Evolutionary conservation across 2,888 invertebrate species (phyloP).

Genomic region (Polylopha cassiicola): DNA sequence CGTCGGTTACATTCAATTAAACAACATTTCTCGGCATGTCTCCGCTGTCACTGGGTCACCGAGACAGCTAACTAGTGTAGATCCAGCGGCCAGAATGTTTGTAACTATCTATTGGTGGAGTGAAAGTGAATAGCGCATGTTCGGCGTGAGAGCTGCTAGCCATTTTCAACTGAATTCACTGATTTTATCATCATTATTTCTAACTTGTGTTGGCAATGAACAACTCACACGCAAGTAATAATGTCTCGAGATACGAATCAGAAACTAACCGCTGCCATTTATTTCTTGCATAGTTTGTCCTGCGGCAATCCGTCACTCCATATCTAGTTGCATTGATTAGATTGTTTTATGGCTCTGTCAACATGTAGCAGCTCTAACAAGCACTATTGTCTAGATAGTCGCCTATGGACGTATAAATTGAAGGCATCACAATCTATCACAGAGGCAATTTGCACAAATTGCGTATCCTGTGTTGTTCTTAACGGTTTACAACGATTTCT

Average conservation of each 20-base stretch:
- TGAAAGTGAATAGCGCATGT: constrained; percentile 48
- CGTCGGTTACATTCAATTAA: constrained; percentile 37
- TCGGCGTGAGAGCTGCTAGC: constrained; percentile 37
- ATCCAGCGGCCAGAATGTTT: constrained; percentile 27
- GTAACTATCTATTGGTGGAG: constrained; percentile 32
- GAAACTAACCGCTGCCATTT: constrained; percentile 34
- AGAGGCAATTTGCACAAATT: constrained; percentile 40
- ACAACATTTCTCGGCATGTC: constrained; percentile 26
- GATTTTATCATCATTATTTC: constrained; percentile 48
- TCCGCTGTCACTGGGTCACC: constrained; percentile 16
- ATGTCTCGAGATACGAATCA: constrained; percentile 49
- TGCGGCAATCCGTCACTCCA: constrained; percentile 44
- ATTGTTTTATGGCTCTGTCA: constrained; percentile 50
- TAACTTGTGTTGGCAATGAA: constrained; percentile 45
- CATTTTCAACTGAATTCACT: constrained; percentile 31
- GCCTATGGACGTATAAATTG: constrained; percentile 41
- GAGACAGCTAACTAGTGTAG: constrained; percentile 2
- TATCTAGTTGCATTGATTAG: constrained; percentile 54
- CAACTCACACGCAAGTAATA: constrained; percentile 44
- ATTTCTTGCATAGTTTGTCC: constrained; percentile 36
- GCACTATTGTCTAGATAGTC: constrained; percentile 47
- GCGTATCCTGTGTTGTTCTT: constrained; percentile 33
- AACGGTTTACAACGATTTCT: constrained; percentile 16
- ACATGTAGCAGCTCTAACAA: constrained; percentile 44
- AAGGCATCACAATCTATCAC: constrained; percentile 36